Conservation (phyloP, 2,797 vertebrate genomes). For the Sebastes trivittatus region DNA sequence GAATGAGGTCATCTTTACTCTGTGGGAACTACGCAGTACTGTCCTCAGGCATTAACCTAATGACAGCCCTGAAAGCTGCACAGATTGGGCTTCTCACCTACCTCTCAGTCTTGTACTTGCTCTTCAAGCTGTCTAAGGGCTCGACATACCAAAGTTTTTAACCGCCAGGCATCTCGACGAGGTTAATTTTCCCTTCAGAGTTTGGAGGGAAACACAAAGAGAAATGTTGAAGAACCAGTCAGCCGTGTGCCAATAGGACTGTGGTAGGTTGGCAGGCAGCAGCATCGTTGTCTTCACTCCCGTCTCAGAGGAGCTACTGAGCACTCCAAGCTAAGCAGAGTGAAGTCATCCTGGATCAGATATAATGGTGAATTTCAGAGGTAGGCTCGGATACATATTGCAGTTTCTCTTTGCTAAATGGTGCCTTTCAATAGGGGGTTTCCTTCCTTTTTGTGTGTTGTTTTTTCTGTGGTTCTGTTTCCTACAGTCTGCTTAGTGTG, state of each 20-base stretch:
- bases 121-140: conserved; percentile 9
- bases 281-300: conserved; percentile 30
- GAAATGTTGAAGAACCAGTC: conserved; percentile 78
- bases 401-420: conserved; percentile 28
- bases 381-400: conserved; percentile 51
- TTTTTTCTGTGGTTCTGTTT: conserved; percentile 45
- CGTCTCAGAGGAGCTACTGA: conserved; percentile 28
- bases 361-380: conserved; percentile 72
- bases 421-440: conserved; percentile 3
- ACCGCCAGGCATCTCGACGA: conserved; percentile 21
- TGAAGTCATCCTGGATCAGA: conserved; percentile 37
- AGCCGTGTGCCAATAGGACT: conserved; percentile 31
- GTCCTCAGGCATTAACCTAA: conserved; percentile 61
- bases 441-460: conserved; percentile 19
- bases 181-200: conserved; percentile 20
- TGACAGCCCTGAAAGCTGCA: conserved; percentile 51
- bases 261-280: conserved; percentile 39
- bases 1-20: conserved; percentile 59
- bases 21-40: conserved; percentile 34
- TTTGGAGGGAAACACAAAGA: conserved; percentile 40
- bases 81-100: conserved; percentile 50
- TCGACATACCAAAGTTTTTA: conserved; percentile 34
- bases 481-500: conserved; percentile 36
- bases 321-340: conserved; percentile 26
- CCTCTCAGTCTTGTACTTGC: conserved; percentile 17